Evolutionary conservation across 2,113 vertebrate species (phyloP).

Genomic region (Lepisosteus oculatus): DNA sequence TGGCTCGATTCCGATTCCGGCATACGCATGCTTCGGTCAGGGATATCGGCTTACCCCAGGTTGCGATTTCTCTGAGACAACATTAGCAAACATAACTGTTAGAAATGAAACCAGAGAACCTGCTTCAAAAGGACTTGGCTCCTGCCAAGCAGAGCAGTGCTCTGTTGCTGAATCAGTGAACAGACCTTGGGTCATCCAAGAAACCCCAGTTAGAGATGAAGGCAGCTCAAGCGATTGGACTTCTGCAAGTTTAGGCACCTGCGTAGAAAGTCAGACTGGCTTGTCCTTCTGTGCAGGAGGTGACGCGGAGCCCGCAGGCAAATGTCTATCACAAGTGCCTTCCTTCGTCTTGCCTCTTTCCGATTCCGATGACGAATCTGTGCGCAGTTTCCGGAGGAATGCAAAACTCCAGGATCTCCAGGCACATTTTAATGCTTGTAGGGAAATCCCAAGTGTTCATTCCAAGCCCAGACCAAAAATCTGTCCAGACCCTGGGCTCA

Average conservation of each 20-base stretch:
- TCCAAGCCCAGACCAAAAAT: constrained; percentile 20
- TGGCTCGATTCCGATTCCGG: neutral
- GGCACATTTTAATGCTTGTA: constrained; percentile 55
- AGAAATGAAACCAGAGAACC: constrained; percentile 45
- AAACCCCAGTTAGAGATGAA: constrained; percentile 70
- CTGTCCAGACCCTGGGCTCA: neutral
- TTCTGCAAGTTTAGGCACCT: constrained; percentile 22
- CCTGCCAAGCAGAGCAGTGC: neutral
- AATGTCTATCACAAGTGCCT: constrained; percentile 18
- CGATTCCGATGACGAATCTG: constrained; percentile 10
- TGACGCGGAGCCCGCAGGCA: constrained; percentile 34
- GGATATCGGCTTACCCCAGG: constrained; percentile 6
- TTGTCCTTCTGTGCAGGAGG: constrained; percentile 28
- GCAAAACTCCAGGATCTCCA: constrained; percentile 35
- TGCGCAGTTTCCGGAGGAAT: constrained; percentile 31
- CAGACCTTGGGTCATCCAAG: constrained; percentile 43
- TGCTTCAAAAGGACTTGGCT: constrained; percentile 34
- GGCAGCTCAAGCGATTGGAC: constrained; percentile 52
- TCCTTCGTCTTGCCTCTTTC: constrained; percentile 18
- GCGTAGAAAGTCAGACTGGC: constrained; percentile 6
- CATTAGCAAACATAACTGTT: constrained; percentile 20
- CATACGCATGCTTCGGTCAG: constrained; percentile 21
- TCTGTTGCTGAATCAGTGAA: constrained; percentile 8
- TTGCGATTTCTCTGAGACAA: neutral
- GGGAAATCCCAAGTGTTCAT: constrained; percentile 41